Evolutionary conservation across 2,888 invertebrate species (phyloP).

Genomic region (Ectemnius lituratus): DNA sequence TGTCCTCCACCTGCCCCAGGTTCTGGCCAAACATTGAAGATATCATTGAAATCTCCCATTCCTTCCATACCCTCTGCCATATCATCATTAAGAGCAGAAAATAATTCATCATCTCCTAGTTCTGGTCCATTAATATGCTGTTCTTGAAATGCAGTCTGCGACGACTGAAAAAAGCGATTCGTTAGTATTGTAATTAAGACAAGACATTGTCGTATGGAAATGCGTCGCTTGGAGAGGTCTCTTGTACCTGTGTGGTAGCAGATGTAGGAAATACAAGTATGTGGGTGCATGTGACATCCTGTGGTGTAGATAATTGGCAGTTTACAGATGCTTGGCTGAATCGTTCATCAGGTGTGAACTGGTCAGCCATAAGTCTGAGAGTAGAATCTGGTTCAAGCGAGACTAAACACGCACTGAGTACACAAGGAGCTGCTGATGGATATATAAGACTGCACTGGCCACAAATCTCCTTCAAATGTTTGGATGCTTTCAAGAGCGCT

Average conservation of each 20-base stretch:
- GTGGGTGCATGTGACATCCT: constrained; percentile 98
- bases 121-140: constrained; percentile 84
- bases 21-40: constrained; percentile 86
- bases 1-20: constrained; percentile 80
- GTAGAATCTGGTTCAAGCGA: constrained; percentile 93
- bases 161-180: constrained; percentile 78
- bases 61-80: constrained; percentile 85
- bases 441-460: constrained; percentile 91
- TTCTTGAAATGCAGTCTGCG: constrained; percentile 86
- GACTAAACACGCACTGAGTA: constrained; percentile 98
- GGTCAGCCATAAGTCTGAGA: constrained; percentile 94
- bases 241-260: constrained; percentile 92
- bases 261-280: constrained; percentile 99
- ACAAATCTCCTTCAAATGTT: constrained; percentile 93
- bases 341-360: constrained; percentile 96
- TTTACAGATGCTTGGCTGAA: constrained; percentile 93
- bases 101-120: constrained; percentile 84
- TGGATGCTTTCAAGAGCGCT: constrained; percentile 91
- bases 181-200: background rate
- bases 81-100: constrained; percentile 82
- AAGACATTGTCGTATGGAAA: background rate
- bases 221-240: background rate
- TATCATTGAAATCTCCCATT: constrained; percentile 87
- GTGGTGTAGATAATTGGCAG: constrained; percentile 94
- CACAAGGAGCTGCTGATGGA: constrained; percentile 91